Conservation (phyloP, 2,797 vertebrate genomes). For the Scolopax rusticola region DNA sequence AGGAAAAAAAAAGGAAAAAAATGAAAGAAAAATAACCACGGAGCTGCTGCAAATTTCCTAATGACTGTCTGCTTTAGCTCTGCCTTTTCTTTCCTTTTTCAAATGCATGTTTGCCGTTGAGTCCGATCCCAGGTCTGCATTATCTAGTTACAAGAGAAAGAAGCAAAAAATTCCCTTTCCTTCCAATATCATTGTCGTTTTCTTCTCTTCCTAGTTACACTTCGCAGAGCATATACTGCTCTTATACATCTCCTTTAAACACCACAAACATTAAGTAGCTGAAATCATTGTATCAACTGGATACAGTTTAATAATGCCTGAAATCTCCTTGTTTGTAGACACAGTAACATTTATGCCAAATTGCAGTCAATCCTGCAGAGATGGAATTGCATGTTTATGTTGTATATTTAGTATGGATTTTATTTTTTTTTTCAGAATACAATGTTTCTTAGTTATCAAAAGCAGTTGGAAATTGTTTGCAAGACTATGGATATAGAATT, state of each 20-base stretch:
- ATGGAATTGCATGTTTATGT: conserved; percentile 97
- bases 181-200: conserved; percentile 23
- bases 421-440: conserved; percentile 87
- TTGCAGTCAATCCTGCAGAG: conserved; percentile 90
- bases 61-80: conserved; percentile 55
- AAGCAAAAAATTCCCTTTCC: conserved; percentile 26
- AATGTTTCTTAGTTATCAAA: conserved; percentile 90
- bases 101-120: conserved; percentile 62
- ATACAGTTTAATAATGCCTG: conserved; percentile 84
- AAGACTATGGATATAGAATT: conserved; percentile 97
- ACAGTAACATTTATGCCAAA: conserved; percentile 89
- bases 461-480: conserved; percentile 96
- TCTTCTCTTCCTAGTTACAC: conserved; percentile 67
- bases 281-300: conserved; percentile 78
- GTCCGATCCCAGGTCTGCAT: conserved; percentile 52
- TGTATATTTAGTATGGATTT: conserved; percentile 94
- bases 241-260: conserved; percentile 75
- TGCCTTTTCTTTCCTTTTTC: conserved; percentile 38
- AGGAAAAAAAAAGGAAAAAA: neutral
- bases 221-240: conserved; percentile 66
- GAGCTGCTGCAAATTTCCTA: conserved; percentile 53
- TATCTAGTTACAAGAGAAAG: conserved; percentile 34
- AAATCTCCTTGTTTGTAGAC: conserved; percentile 88
- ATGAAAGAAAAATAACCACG: conserved; percentile 29
- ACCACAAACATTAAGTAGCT: conserved; percentile 78